Evolutionary conservation across 2,797 vertebrate genomes (phyloP), one percentile per base, ranked within the genome.

Genomic region (Pterois miles): DNA sequence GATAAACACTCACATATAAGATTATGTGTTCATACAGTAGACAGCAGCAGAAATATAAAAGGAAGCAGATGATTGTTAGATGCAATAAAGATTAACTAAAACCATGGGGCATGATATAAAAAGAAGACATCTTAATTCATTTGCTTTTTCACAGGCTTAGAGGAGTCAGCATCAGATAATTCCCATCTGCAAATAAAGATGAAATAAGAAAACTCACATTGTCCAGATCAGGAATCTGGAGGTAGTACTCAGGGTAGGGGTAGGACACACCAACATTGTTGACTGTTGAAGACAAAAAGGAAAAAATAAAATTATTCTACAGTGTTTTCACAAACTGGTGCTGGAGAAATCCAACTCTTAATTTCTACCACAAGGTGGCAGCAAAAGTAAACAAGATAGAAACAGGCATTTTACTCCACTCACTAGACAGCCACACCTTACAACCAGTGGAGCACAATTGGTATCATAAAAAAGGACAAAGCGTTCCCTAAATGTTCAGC

Each of bases 251-350:
- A 0, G 98, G 98, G 84, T 98, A 97, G 4, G 70, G 7, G 65
- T 99, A 99, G 0, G 97, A 95, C 31, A 94, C 86, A 14, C 98
- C 98, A 81, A 99, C 98, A 3, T 99, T 99, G 93, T 99, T 99
- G 43, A 99, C 98, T 99, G 93, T 76, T 54, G 52, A 36, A 29
- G 27, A 67, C 10, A 86, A 78, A 78, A 68, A 13, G 4, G 31
- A 2, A 6, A 12, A 66, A 34, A 9, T 0, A 18, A 46, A 36
- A 9, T 84, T 48, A 33, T 33, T 65, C 52, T 14, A 73, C 27
- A 27, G 36, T 0, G 9, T 20, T 76, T 73, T 62, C 9, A 64
- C 31, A 25, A 50, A 7, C 29, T 64, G 12, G 1, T 65, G 23
- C 59, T 71, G n/a, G 8, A 70, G 18, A 57, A 62, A 25, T 22